Evolutionary conservation across 2,113 vertebrate genomes (phyloP).

Genomic region (Xyliphius kryptos): DNA sequence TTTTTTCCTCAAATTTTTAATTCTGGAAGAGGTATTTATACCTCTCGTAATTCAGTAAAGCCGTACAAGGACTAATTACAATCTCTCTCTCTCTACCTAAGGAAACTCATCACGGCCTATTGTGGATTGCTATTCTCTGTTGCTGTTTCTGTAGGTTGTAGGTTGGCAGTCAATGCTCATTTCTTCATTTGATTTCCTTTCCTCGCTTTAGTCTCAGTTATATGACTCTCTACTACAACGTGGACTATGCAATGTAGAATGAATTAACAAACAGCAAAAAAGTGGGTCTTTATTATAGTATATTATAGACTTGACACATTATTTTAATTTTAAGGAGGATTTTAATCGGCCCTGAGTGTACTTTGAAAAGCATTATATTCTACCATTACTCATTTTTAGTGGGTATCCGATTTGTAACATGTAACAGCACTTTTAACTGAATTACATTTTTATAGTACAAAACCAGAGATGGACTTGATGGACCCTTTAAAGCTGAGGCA

Average conservation of each 20-base stretch:
- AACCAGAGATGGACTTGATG: background rate
- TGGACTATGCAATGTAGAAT: too few relatives aligned
- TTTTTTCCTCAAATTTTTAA: background rate
- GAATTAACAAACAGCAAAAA: too few relatives aligned
- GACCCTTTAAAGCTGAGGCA: conserved; percentile 16
- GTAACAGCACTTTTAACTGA: conserved; percentile 10
- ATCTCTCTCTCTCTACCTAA: conserved; percentile 20
- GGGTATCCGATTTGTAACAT: conserved; percentile 5
- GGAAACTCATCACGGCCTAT: conserved; percentile 25
- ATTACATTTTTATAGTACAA: background rate
- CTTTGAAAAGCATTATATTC: background rate
- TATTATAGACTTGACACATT: too few relatives aligned
- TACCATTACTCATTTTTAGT: background rate
- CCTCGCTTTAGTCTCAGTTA: too few relatives aligned
- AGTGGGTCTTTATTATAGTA: too few relatives aligned
- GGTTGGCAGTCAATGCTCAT: conserved; percentile 14
- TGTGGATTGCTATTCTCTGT: conserved; percentile 10
- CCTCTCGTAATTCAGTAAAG: conserved; percentile 16
- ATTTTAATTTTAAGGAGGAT: too few relatives aligned
- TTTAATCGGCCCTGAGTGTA: background rate
- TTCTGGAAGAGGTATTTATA: conserved; percentile 19
- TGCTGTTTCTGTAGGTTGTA: conserved; percentile 14
- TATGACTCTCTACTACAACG: too few relatives aligned
- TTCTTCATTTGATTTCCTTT: too few relatives aligned
- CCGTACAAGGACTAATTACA: conserved; percentile 23